phyloP scores from a whole-genome alignment of 2,113 vertebrate species.

The Cynoglossus semilaevis region DNA sequence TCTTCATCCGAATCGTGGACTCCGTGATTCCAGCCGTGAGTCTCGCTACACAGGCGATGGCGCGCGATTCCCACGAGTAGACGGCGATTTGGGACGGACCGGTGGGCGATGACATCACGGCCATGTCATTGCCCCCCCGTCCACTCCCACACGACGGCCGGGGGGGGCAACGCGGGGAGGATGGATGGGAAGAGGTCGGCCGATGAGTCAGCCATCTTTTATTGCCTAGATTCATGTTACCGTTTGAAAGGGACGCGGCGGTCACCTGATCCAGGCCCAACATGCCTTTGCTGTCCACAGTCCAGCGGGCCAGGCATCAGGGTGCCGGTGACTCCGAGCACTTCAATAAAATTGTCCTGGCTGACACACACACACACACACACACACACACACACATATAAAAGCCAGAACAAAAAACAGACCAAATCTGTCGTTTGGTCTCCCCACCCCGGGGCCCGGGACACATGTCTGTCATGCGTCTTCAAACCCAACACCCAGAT shows the following conservation, averaged over 20 bases:
- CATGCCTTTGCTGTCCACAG: conserved; percentile 64
- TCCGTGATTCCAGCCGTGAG: too few relatives aligned
- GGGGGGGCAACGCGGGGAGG: too few relatives aligned
- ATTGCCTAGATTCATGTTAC: conserved; percentile 77
- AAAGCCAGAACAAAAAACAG: too few relatives aligned
- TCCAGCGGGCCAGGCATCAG: conserved; percentile 64
- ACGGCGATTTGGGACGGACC: too few relatives aligned
- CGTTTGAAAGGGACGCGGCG: conserved; percentile 68
- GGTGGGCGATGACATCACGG: conserved; percentile 36
- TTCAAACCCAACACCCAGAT: conserved; percentile 47
- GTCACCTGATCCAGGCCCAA: conserved; percentile 73
- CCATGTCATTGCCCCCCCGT: conserved; percentile 36
- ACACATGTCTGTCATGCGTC: conserved; percentile 55
- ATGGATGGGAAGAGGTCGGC: conserved; percentile 47
- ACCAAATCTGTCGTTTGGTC: conserved; percentile 50
- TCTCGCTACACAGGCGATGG: too few relatives aligned
- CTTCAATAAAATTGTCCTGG: conserved; percentile 76
- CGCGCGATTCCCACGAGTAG: too few relatives aligned
- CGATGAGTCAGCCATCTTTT: conserved; percentile 62
- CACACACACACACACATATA: too few relatives aligned
- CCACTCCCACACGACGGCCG: too few relatives aligned
- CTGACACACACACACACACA: conserved; percentile 51
- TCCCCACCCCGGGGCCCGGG: conserved; percentile 48
- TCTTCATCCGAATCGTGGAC: too few relatives aligned
- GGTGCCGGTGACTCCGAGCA: conserved; percentile 71